Percentiles rank a stretch among this genome's conserved stretches.
phyloP scores from a whole-genome alignment of 2,888 invertebrate species.

The Lochmaea capreae region DNA sequence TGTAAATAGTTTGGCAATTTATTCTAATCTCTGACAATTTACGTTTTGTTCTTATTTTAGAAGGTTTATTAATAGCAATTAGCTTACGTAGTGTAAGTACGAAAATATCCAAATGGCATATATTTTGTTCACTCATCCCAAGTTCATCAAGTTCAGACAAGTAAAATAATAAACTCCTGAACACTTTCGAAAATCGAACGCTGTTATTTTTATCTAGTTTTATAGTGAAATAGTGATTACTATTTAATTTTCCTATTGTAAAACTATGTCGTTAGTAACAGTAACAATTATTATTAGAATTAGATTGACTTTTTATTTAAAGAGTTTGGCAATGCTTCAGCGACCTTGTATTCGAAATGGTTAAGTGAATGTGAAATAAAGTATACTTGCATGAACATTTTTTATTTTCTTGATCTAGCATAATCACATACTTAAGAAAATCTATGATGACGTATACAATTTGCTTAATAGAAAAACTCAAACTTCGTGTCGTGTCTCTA shows the following conservation, averaged over 20 bases:
- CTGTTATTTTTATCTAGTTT: background rate
- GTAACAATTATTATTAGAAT: background rate
- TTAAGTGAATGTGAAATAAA: background rate
- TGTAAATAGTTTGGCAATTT: background rate
- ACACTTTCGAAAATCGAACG: background rate
- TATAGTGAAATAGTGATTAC: background rate
- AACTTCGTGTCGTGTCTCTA: no score
- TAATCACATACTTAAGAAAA: no score
- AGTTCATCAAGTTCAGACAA: background rate
- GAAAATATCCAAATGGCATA: background rate
- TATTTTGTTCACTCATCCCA: background rate
- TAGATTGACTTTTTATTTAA: background rate
- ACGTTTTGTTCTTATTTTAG: background rate
- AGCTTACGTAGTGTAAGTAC: background rate
- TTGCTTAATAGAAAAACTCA: no score
- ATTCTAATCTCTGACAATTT: background rate
- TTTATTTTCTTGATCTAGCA: no score
- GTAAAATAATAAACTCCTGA: background rate
- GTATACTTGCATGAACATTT: background rate
- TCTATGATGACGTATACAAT: no score
- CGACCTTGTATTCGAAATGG: background rate
- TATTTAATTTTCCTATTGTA: background rate
- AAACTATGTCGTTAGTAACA: background rate
- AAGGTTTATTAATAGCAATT: background rate
- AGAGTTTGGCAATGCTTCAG: background rate